Evolutionary conservation across 2,113 vertebrate genomes (phyloP), one percentile per base, ranked within the genome.

Genomic region (Quiscalus mexicanus): DNA sequence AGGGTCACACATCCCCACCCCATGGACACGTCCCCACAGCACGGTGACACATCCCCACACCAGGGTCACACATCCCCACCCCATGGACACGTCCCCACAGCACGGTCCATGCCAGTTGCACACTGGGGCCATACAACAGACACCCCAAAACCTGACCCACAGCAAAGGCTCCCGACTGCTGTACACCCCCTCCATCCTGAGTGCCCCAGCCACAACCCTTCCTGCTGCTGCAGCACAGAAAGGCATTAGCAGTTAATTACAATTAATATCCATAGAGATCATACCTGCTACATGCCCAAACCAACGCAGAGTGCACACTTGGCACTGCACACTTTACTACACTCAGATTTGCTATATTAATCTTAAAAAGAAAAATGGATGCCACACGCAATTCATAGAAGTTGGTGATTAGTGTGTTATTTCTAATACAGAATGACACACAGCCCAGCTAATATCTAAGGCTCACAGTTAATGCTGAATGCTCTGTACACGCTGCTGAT

Each of bases 81-180:
- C 19, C 44, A 45, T 20, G 44, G 22, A 16, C 50, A 52, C 2
- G 3, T 5, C 53, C 30, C 53, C 53, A 56, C 19, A 4, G 0
- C 53, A 13, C 4, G 3, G 13, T 11, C 30, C 3, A 0, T 0
- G 8, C 5, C 55, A 21, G 23, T 18, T 2, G 9, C 3, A 3
- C 3, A 1, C 1, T 2, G 49, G 1, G 33, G 17, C 24, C 4
- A 0, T 6, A 1, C 6, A 15, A 5, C 0, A 2, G 0, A 4
- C 35, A 5, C 17, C 63, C 25, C 67, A 17, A 41, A 49, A 71
- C 15, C 62, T 2, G 31, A 35, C 9, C 31, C 22, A 27, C 1
- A 8, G 50, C 41, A 70, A 59, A 50, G 23, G 3, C 56, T 23
- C 47, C 15, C 0, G 11, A 6, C 0, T 4, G 31, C 42, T 77